Evolutionary conservation across 2,113 vertebrate genomes (phyloP).

Genomic region (Petrocephalus zakoni): DNA sequence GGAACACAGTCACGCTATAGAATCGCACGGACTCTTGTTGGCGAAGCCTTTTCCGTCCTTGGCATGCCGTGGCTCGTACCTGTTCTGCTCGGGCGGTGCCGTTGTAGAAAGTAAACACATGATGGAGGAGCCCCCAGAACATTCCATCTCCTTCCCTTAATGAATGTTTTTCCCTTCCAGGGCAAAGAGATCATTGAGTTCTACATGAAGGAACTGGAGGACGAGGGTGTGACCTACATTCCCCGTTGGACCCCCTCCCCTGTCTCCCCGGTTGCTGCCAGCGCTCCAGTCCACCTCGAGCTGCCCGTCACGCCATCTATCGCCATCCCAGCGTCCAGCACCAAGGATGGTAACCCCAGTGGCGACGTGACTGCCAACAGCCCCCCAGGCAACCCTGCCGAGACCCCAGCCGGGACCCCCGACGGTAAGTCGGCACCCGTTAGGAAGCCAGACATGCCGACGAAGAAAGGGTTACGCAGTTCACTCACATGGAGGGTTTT

Average conservation of each 20-base stretch:
- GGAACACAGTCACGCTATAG: neutral
- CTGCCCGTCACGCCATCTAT: slow-evolving; percentile 44
- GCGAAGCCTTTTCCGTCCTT: neutral
- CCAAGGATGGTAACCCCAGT: slow-evolving; percentile 49
- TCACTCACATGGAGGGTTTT: neutral
- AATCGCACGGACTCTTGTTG: neutral
- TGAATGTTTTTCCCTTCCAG: slow-evolving; percentile 46
- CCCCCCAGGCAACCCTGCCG: slow-evolving; percentile 43
- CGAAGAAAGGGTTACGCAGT: neutral
- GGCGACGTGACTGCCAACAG: slow-evolving; percentile 53
- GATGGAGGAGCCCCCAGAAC: neutral
- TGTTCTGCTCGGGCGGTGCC: neutral
- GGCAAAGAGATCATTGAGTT: slow-evolving; percentile 96
- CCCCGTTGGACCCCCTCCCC: slow-evolving; percentile 75
- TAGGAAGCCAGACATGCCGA: neutral
- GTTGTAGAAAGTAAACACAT: neutral
- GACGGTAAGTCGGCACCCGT: slow-evolving; percentile 61
- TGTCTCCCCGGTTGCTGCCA: slow-evolving; percentile 34
- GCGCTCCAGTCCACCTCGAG: slow-evolving; percentile 36
- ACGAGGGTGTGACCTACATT: slow-evolving; percentile 78
- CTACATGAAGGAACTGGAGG: slow-evolving; percentile 80
- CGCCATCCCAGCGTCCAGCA: slow-evolving; percentile 51
- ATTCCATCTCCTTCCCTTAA: neutral
- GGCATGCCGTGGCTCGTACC: neutral
- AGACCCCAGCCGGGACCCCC: slow-evolving; percentile 60